Evolutionary conservation across 2,888 invertebrate species (phyloP), one percentile per base, ranked within the genome.

Genomic region (Pseudococcus longispinus): DNA sequence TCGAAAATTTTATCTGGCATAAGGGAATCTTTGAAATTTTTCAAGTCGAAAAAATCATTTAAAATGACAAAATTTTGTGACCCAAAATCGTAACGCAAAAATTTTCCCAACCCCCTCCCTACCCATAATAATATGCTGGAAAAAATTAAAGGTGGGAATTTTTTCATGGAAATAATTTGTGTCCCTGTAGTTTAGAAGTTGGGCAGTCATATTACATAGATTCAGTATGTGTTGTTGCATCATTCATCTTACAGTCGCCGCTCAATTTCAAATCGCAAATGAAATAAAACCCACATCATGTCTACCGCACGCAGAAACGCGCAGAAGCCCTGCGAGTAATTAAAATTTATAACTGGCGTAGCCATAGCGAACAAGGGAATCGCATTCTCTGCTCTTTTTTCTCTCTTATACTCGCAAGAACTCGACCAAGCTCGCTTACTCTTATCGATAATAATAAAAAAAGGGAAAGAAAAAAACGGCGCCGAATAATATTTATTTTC

Each of bases 401-500:
- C 29, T 11, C 11, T 23, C 23, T 23, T 9, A 23, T 23, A 23
- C 23, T 51, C n/a, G 55, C n/a, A 55, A 15, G 23, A 65, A 70
- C 70, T 70, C 15, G 29, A 18, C 70, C n/a, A 65, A 65, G 65
- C 65, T 65, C 26, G 26, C 70, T 42, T 42, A 18, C 42, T n/a
- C 11, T 80, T 80, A 37, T 80, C 77, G 77, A 80, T 80, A 37
- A 18, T 42, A 42, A 80, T 13, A 23, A 60, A 60, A 23, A 60
- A n/a, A 55, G 18, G 51, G 9, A 9, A 13, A 11, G 23, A 11
- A 60, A 60, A 80, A 80, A 70, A 37, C 20, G 42, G 65, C 84
- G 84, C 32, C 84, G 60, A 29, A 29, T 29, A 60, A 84, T 84
- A 65, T 32, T 84, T 32, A 32, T 84, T 84, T 65, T 84, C 65